A percentile compares a stretch with the other conserved stretches of the same genome.
These are phyloP conservation scores for Pseudomyrmex concolor DNA, from an alignment of 1,140 invertebrate species.

Conservation along the genomic window DNA sequence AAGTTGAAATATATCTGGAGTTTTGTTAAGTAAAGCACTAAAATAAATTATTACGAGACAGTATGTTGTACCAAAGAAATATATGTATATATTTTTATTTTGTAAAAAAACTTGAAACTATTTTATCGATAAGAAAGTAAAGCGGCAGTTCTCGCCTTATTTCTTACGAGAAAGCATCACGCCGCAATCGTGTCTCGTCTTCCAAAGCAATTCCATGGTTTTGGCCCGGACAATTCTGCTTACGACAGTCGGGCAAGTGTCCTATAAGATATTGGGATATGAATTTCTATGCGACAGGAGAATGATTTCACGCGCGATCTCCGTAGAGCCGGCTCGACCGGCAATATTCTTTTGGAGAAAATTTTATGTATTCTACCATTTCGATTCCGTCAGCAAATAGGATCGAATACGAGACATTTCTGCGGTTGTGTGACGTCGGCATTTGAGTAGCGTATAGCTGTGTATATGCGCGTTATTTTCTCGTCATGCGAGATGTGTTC, in stretches of 20 bases:
- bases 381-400: constrained; percentile 58
- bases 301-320: constrained; percentile 29
- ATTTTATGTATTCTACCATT: constrained; percentile 63
- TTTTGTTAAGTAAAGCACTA: too few species aligned
- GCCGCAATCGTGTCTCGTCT: neutral
- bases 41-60: neutral
- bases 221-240: neutral
- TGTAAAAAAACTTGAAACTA: neutral
- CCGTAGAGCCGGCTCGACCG: neutral
- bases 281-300: constrained; percentile 53
- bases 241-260: constrained; percentile 2
- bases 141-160: neutral
- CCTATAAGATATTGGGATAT: constrained; percentile 42
- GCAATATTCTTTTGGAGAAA: constrained; percentile 36
- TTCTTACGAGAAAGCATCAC: neutral
- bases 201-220: neutral
- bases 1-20: too few species aligned
- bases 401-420: constrained; percentile 57
- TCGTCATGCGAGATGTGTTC: constrained; percentile 62
- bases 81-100: neutral
- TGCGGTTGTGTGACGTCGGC: constrained; percentile 40
- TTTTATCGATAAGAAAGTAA: neutral
- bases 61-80: neutral
- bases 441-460: constrained; percentile 23
- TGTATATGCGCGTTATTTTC: neutral